Percentiles rank a stretch among this genome's conserved stretches.
Evolutionary conservation across 2,888 invertebrate genomes (phyloP).

Genomic region (Athetis lepigone): DNA sequence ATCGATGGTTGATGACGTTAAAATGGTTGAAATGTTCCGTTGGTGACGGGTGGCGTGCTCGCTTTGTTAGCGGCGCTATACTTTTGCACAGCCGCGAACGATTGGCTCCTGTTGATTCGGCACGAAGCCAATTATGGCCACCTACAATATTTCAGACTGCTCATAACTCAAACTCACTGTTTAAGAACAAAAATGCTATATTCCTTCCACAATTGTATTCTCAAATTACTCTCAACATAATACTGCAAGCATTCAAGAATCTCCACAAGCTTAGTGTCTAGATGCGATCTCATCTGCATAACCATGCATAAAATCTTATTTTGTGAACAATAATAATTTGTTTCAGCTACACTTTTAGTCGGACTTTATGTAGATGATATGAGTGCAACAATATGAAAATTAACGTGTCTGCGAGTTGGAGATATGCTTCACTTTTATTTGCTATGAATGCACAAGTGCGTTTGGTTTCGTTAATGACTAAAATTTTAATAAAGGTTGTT

Average conservation of each 20-base stretch:
- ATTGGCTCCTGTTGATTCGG: constrained; percentile 46
- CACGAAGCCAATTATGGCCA: constrained; percentile 49
- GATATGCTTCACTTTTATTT: constrained; percentile 41
- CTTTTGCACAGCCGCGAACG: constrained; percentile 38
- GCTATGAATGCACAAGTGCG: constrained; percentile 7
- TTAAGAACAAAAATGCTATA: constrained; percentile 29
- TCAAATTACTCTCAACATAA: constrained; percentile 48
- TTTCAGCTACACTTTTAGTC: constrained; percentile 45
- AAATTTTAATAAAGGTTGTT: constrained; percentile 32
- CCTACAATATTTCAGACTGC: constrained; percentile 43
- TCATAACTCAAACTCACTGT: constrained; percentile 23
- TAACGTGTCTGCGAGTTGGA: constrained; percentile 50
- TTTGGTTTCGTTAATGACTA: constrained; percentile 37
- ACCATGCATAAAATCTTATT: constrained; percentile 64
- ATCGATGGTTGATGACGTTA: constrained; percentile 50
- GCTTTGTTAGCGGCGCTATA: constrained; percentile 33
- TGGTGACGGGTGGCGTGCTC: constrained; percentile 38
- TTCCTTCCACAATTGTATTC: constrained; percentile 25
- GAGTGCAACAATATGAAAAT: constrained; percentile 56
- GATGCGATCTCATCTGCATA: constrained; percentile 61
- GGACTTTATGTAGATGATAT: constrained; percentile 47
- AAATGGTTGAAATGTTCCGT: constrained; percentile 48
- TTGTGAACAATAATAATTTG: constrained; percentile 62
- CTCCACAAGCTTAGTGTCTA: constrained; percentile 48
- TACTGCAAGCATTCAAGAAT: constrained; percentile 44